phyloP scores from a whole-genome alignment of 2,113 vertebrate species.

The Pholis gunnellus region DNA sequence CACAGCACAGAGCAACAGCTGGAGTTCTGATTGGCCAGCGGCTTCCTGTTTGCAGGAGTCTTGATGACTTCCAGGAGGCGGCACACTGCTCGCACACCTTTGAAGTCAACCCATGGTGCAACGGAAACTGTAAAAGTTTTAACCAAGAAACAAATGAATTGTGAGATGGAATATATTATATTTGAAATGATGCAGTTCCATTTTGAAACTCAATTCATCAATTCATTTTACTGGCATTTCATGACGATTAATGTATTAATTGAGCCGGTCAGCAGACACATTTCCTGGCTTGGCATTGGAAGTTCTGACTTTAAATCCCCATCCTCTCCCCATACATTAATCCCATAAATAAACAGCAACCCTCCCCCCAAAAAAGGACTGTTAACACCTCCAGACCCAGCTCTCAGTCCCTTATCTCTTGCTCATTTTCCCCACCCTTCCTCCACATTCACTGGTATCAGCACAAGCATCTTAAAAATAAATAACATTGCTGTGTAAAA shows the following conservation, averaged over 20 bases:
- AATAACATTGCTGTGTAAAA: slow-evolving; percentile 37
- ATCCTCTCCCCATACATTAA: slow-evolving; percentile 60
- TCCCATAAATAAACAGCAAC: slow-evolving; percentile 67
- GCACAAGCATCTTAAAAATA: slow-evolving; percentile 49
- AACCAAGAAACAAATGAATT: not conserved
- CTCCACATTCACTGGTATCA: slow-evolving; percentile 61
- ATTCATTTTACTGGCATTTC: not conserved
- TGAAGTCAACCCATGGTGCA: not conserved
- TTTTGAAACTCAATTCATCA: not conserved
- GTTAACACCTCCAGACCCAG: slow-evolving; percentile 8
- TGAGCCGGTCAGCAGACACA: slow-evolving; percentile 38
- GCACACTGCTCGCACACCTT: too few species aligned
- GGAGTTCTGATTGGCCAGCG: not conserved
- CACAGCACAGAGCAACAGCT: not conserved
- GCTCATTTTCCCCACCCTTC: slow-evolving; percentile 56
- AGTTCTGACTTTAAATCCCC: slow-evolving; percentile 44
- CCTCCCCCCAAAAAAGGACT: not conserved
- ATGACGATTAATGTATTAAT: not conserved
- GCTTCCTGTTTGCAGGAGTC: not conserved
- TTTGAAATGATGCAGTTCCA: too few species aligned
- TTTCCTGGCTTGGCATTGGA: slow-evolving; percentile 55
- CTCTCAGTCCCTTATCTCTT: slow-evolving; percentile 58
- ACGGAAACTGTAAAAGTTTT: not conserved
- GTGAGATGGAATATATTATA: not conserved
- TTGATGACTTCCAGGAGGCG: not conserved